Evolutionary conservation across 2,797 vertebrate genomes (phyloP), one percentile per base, ranked within the genome.

Genomic region (Pelobates cultripes): DNA sequence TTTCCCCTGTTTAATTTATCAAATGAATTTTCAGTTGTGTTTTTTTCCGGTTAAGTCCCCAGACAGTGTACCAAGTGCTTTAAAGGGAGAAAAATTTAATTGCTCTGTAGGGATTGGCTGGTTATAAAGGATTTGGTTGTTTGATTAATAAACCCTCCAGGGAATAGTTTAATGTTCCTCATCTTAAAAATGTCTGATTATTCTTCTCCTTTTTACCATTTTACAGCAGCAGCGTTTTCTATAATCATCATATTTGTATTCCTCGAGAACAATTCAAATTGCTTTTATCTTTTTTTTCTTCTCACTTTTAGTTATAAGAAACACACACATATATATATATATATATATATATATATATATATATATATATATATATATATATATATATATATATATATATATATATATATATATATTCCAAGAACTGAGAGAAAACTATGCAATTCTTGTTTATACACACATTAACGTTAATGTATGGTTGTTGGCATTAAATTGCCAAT

Each of bases 81-180:
- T 99, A 98, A 97, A 84, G 97, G 95, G 97, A 96, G 96, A 98
- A 98, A 95, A 96, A 97, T 99, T 99, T 99, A 99, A 99, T 99
- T 99, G 97, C 97, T 98, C 98, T 97, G 95, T 96, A 94, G 97
- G 98, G 97, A 98, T 96, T 96, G 96, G 96, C 95, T 98, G 97
- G 96, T 96, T 97, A 96, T 96, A 97, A 97, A 94, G 96, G 96
- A 97, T 96, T 97, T 96, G 96, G 95, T 95, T 99, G 97, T 99
- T 99, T 99, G 98, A 99, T 99, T 99, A 99, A 97, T 96, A 96
- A 97, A 97, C 95, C 96, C 97, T 98, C 94, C 92, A 94, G 97
- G 97, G 96, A 98, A 97, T 95, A 94, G 96, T 96, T 98, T 98
- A 98, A 97, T 97, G 96, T 95, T 96, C 96, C 96, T 96, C 96